Evolutionary conservation across 2,888 invertebrate species (phyloP).

Genomic region (Cataglyphis livida): DNA sequence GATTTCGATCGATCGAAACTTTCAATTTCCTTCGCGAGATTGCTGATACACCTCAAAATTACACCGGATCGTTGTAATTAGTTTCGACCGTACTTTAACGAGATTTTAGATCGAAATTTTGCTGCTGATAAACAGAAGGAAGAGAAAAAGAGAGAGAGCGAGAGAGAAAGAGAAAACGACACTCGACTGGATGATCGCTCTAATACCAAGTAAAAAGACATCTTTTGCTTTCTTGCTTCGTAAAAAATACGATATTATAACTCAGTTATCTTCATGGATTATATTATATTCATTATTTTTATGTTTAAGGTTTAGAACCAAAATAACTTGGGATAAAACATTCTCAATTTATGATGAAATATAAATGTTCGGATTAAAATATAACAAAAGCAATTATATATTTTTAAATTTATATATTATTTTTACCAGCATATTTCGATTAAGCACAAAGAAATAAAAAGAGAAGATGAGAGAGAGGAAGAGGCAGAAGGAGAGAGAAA

Average conservation of each 20-base stretch:
- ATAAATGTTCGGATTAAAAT: slow-evolving; percentile 17
- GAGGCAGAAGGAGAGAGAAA: background rate
- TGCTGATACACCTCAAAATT: slow-evolving; percentile 42
- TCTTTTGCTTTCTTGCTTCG: background rate
- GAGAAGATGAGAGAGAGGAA: background rate
- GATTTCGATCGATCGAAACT: slow-evolving; percentile 12
- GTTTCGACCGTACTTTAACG: slow-evolving; percentile 53
- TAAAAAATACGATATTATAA: background rate
- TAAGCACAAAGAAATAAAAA: background rate
- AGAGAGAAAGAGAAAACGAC: background rate
- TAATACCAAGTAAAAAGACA: background rate
- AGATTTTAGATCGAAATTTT: slow-evolving; percentile 48
- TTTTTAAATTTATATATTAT: slow-evolving; percentile 2
- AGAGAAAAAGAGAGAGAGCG: background rate
- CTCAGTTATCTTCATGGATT: background rate
- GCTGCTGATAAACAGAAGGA: background rate
- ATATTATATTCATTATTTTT: slow-evolving; percentile 4
- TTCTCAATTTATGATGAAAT: background rate
- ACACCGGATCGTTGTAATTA: slow-evolving; percentile 57
- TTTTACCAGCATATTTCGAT: background rate
- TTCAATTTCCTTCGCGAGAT: slow-evolving; percentile 59
- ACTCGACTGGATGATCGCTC: background rate
- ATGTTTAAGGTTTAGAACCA: background rate
- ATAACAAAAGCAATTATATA: background rate
- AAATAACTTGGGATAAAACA: background rate